Conservation (phyloP, 2,113 vertebrate genomes). For the Cyanocitta stelleri region DNA sequence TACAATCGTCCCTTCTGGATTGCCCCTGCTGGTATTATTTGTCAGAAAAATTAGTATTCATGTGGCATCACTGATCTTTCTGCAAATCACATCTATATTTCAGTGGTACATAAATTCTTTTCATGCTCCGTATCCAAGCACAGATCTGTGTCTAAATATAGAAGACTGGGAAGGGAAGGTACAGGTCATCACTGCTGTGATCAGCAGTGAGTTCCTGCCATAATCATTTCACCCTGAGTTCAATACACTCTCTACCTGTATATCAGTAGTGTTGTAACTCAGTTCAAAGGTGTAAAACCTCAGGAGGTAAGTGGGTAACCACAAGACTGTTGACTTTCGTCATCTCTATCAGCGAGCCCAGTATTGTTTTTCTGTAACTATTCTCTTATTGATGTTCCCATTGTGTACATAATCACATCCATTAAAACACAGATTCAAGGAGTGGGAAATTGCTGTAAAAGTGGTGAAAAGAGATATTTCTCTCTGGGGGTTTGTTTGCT, state of each 20-base stretch:
- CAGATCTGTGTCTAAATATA: neutral
- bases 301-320: neutral
- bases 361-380: neutral
- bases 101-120: neutral
- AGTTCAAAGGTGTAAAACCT: neutral
- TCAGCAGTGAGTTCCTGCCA: neutral
- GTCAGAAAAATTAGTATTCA: neutral
- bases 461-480: neutral
- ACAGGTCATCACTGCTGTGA: neutral
- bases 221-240: neutral
- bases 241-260: rapidly evolving
- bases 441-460: neutral
- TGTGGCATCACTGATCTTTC: neutral
- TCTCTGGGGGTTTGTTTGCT: neutral
- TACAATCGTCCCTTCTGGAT: neutral
- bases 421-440: neutral
- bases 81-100: neutral
- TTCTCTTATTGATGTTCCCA: neutral
- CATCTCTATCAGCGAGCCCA: neutral
- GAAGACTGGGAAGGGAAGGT: neutral
- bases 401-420: neutral
- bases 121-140: neutral
- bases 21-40: neutral
- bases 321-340: neutral
- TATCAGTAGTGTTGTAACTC: neutral